Evolutionary conservation across 2,797 vertebrate genomes (phyloP).

Genomic region (Antennarius maculatus): DNA sequence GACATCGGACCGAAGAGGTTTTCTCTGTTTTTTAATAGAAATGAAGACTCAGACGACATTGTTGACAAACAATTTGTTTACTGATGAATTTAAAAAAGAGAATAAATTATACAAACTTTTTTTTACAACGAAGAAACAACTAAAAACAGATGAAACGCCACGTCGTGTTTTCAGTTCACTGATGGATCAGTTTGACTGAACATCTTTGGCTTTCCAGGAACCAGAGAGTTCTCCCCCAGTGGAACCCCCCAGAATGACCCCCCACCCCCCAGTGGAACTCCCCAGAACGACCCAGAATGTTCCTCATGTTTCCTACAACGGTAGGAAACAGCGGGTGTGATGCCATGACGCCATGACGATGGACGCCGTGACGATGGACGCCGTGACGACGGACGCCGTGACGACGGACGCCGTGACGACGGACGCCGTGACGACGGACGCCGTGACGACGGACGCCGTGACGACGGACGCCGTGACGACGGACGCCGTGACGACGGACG

Average conservation of each 20-base stretch:
- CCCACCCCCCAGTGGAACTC: slow-evolving; percentile 56
- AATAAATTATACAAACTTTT: slow-evolving; percentile 44
- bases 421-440: slow-evolving; percentile 11
- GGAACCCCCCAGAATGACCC: slow-evolving; percentile 20
- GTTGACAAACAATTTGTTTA: slow-evolving; percentile 32
- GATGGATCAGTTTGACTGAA: slow-evolving; percentile 8
- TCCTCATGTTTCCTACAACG: slow-evolving; percentile 1
- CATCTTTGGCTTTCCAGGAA: slow-evolving; percentile 50
- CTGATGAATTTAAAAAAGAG: slow-evolving; percentile 31
- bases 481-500: not conserved
- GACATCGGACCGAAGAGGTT: no score
- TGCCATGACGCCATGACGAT: no score
- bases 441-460: no score
- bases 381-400: slow-evolving; percentile 22
- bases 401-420: no score
- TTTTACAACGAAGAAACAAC: slow-evolving; percentile 7
- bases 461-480: slow-evolving; percentile 3
- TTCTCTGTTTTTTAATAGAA: no score
- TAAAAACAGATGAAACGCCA: not conserved
- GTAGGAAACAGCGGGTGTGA: slow-evolving; percentile 1
- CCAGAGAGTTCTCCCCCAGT: slow-evolving; percentile 55
- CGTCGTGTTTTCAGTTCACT: slow-evolving; percentile 5
- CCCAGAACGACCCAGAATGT: slow-evolving; percentile 17
- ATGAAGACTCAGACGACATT: not conserved
- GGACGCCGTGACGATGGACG: no score